A percentile compares a stretch with the other conserved stretches of the same genome.
These are phyloP conservation scores for Porites evermanni DNA, from an alignment of 92 coral and sea anemone genomes.

Conservation along the genomic window DNA sequence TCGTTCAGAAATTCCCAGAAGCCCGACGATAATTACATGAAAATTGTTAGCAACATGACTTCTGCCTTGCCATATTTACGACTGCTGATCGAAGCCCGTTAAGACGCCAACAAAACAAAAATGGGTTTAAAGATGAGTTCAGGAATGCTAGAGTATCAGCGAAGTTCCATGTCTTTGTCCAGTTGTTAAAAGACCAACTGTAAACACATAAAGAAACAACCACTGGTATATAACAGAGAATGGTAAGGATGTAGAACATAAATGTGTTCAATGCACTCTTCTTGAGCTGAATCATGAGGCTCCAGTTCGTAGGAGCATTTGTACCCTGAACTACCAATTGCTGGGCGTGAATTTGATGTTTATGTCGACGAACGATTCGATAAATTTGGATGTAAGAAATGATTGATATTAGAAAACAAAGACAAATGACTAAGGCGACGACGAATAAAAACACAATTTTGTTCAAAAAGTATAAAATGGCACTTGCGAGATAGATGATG, in stretches of 20 bases:
- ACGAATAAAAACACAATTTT: background rate
- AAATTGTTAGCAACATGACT: background rate
- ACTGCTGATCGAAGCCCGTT: conserved; percentile 14
- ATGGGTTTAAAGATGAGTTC: conserved; percentile 10
- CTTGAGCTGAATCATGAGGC: background rate
- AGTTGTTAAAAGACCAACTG: background rate
- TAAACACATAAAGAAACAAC: background rate
- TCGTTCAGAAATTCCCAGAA: too few species aligned
- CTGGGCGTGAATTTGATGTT: background rate
- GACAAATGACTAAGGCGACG: background rate
- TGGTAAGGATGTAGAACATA: background rate
- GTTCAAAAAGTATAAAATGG: background rate
- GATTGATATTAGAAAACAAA: background rate
- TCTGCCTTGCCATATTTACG: background rate
- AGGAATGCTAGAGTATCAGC: background rate
- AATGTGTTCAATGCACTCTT: background rate
- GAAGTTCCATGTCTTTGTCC: background rate
- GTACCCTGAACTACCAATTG: background rate
- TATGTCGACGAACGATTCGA: conserved; percentile 1
- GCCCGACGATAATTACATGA: too few species aligned
- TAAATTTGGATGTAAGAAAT: background rate
- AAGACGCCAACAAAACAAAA: conserved; percentile 6
- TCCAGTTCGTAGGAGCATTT: background rate
- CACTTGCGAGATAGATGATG: background rate
- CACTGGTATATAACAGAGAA: background rate